phyloP scores from a whole-genome alignment of 2,113 vertebrate genomes.

The Mystacornis crossleyi region DNA sequence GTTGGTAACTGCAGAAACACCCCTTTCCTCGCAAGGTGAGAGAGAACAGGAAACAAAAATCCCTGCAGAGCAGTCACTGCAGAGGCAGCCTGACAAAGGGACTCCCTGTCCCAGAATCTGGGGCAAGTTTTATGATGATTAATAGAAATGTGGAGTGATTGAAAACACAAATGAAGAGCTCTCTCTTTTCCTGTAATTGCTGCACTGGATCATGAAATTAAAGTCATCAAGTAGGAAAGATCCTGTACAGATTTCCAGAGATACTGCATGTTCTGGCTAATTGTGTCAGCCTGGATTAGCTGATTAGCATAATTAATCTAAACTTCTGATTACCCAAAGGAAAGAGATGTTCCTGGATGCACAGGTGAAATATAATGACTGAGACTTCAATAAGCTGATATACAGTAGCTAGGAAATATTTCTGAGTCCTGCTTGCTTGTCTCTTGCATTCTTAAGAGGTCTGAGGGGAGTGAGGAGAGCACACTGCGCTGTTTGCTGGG shows the following conservation, averaged over 20 bases:
- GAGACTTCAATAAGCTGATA: background rate
- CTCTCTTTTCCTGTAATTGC: background rate
- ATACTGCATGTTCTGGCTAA: conserved; percentile 51
- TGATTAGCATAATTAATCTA: conserved; percentile 74
- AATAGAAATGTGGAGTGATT: background rate
- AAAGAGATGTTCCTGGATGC: conserved; percentile 36
- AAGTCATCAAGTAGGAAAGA: conserved; percentile 54
- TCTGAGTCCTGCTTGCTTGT: background rate
- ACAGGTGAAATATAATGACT: conserved; percentile 28
- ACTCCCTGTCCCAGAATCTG: background rate
- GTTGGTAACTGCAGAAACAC: background rate
- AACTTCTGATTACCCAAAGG: conserved; percentile 66
- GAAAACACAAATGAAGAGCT: background rate
- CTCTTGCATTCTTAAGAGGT: background rate
- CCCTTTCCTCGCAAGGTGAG: background rate
- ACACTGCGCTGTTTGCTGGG: background rate
- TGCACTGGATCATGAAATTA: conserved; percentile 50
- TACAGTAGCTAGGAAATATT: background rate
- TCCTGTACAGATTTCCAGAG: conserved; percentile 45
- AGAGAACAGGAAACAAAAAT: background rate
- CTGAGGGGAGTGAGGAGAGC: background rate
- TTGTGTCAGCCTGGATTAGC: conserved; percentile 58
- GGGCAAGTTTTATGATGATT: background rate
- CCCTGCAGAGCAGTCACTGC: background rate
- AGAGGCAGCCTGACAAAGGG: background rate